Percentiles rank a stretch among this genome's conserved stretches.
phyloP scores from a whole-genome alignment of 2,888 invertebrate species.

The Leptopilina syphax region DNA sequence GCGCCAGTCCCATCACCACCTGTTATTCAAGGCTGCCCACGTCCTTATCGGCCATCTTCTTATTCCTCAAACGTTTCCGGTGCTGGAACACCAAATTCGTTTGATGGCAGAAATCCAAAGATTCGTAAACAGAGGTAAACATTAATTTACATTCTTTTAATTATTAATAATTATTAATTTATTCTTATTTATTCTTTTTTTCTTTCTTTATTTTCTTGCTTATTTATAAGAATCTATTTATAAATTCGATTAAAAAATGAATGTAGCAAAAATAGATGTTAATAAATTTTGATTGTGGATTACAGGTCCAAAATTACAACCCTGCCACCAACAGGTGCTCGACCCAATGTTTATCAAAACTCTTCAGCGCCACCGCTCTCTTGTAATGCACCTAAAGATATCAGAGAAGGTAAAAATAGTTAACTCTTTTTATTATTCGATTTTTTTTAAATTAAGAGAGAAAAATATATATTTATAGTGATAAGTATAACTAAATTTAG shows the following conservation, averaged over 20 bases:
- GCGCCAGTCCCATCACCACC: slow-evolving; percentile 73
- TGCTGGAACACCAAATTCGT: slow-evolving; percentile 70
- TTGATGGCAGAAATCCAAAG: slow-evolving; percentile 72
- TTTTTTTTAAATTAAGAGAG: not conserved
- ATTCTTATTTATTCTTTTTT: no score
- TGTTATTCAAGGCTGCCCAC: slow-evolving; percentile 73
- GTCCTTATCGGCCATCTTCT: slow-evolving; percentile 72
- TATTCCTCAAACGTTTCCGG: slow-evolving; percentile 72
- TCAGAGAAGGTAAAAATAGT: slow-evolving; percentile 71
- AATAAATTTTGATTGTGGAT: slow-evolving; percentile 30
- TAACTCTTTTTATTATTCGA: slow-evolving; percentile 3
- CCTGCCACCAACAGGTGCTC: slow-evolving; percentile 68
- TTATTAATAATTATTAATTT: no score
- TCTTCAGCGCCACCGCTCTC: slow-evolving; percentile 72
- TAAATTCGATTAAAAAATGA: not conserved
- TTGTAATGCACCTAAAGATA: slow-evolving; percentile 71
- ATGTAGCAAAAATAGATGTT: slow-evolving; percentile 10
- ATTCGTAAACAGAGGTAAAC: slow-evolving; percentile 73
- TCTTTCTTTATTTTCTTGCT: not conserved
- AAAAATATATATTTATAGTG: not conserved
- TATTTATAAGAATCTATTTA: no score
- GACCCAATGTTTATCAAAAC: slow-evolving; percentile 72
- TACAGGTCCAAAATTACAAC: slow-evolving; percentile 72
- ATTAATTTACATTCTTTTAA: not conserved
- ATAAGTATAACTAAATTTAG: no score